Base-by-base conservation (phyloP, 1,140 invertebrate genomes). In the Zaprionus ghesquierei region DNA sequence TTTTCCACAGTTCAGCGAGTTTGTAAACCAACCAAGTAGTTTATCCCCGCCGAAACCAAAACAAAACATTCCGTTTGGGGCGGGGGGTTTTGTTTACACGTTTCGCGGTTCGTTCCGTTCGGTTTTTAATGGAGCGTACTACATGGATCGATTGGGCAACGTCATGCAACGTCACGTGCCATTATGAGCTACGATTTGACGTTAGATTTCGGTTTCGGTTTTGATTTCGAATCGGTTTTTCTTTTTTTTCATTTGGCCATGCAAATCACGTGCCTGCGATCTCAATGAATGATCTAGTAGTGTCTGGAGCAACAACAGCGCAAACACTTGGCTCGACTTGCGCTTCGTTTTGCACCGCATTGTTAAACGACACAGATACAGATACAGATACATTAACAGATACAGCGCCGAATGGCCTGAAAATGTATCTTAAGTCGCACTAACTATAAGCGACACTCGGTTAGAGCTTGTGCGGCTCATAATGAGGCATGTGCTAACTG, bases 401-500 rank as follows among this genome's bases (percentile, higher is more conserved):
- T 53, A 53, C 20, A 2, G 22, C 15, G 18, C 25, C 60, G 63
- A 72, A 74, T 74, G 64, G 58, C 65, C 64, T 74, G 58, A 74
- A 74, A 69, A 69, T 38, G 56, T 55, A 33, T 29, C 46, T 41
- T 68, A 60, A 72, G 69, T 72, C 69, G 46, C 69, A 72, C 69
- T 72, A 72, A 72, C 69, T 68, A 72, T 60, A 60, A 72, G 35
- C 66, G 69, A 68, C 69, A 66, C 69, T 62, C 33, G 54, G 12
- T 69, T 69, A n/a, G n/a, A n/a, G 27, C n/a, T 41, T 66, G 20
- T 61, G 65, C 20, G 18, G 56, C 58, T 33, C 56, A 69, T 61
- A 69, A 60, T 73, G 41, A 69, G 63, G 33, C 55, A 68, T 74
- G 56, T 74, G 74, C 74, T 76, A 76, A 73, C 27, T 61, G 61